These are phyloP conservation scores for Chrysomela aeneicollis DNA, from an alignment of 2,888 invertebrate genomes.

Conservation along the genomic window DNA sequence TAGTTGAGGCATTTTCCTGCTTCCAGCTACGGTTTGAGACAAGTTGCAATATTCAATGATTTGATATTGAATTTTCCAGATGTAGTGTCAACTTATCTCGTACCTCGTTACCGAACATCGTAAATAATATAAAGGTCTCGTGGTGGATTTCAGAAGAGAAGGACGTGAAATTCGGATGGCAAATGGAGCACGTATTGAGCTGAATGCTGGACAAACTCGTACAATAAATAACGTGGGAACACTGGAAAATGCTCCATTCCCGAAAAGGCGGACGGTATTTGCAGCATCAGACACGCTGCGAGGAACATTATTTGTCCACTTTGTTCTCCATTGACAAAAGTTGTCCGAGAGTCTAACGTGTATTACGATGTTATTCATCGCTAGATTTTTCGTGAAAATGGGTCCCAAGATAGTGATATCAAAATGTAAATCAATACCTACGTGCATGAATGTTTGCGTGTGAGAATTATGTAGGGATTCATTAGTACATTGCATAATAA, in stretches of 20 bases:
- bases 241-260: neutral
- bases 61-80: too few species aligned
- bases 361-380: neutral
- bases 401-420: too few species aligned
- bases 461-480: too few species aligned
- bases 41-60: too few species aligned
- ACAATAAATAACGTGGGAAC: slow-evolving; percentile 11
- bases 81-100: too few species aligned
- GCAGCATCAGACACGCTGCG: slow-evolving; percentile 7
- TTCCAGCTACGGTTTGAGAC: too few species aligned
- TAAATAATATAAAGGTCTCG: neutral
- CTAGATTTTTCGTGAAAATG: neutral
- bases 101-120: neutral
- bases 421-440: too few species aligned
- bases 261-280: neutral
- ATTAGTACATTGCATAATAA: too few species aligned
- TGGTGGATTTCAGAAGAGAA: neutral
- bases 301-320: slow-evolving; percentile 1
- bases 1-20: too few species aligned
- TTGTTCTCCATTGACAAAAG: neutral
- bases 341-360: neutral
- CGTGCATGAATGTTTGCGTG: too few species aligned
- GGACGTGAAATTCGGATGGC: slow-evolving; percentile 1
- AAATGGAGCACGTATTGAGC: slow-evolving; percentile 13
- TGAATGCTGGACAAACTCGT: neutral